Evolutionary conservation across 2,113 vertebrate species (phyloP).

Genomic region (Leucosticte australis): DNA sequence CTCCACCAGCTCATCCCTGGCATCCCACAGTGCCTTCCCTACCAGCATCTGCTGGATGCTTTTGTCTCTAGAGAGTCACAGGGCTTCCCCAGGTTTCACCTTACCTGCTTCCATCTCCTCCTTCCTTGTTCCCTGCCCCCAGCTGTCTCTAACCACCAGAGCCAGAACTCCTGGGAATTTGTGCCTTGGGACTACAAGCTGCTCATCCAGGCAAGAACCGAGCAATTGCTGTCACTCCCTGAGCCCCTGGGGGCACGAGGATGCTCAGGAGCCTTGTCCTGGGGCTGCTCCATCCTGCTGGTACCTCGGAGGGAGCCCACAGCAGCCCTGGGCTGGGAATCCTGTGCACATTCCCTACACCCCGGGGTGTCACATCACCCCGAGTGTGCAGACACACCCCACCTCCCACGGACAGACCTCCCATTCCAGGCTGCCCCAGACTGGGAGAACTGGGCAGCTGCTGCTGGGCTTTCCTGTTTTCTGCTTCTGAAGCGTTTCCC

Average conservation of each 20-base stretch:
- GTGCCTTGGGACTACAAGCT: not conserved
- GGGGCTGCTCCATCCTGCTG: rapidly evolving
- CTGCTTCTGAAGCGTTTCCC: not conserved
- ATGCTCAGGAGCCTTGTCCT: not conserved
- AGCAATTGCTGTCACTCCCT: not conserved
- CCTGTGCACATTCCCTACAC: rapidly evolving
- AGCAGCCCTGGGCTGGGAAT: rapidly evolving
- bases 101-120: not conserved
- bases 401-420: rapidly evolving
- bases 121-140: not conserved
- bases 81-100: not conserved
- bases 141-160: not conserved
- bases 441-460: not conserved
- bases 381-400: not conserved
- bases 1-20: not conserved
- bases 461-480: not conserved
- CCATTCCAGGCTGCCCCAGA: not conserved
- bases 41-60: not conserved
- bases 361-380: not conserved
- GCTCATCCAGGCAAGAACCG: not conserved
- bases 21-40: not conserved
- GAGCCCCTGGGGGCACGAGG: rapidly evolving
- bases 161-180: not conserved
- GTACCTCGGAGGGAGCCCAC: not conserved
- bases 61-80: not conserved